Evolutionary conservation across 2,888 invertebrate species (phyloP).

Genomic region (Eristalis tenax): DNA sequence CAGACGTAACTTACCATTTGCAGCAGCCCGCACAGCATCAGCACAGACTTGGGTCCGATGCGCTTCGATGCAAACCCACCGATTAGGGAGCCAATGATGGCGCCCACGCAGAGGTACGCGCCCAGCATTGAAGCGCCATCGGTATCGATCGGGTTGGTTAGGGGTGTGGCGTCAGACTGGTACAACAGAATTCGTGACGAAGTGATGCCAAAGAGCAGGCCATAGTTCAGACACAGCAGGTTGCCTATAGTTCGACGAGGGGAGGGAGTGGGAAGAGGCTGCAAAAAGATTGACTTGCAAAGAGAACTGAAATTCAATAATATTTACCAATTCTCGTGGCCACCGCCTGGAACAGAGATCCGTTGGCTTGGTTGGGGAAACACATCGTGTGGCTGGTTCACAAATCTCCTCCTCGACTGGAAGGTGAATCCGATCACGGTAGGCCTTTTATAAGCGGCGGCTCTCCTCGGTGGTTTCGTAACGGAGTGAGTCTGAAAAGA

Average conservation of each 20-base stretch:
- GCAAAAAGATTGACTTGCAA: conserved; percentile 45
- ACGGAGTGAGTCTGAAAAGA: conserved; percentile 77
- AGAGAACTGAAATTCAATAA: conserved; percentile 1
- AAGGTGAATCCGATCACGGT: conserved; percentile 15
- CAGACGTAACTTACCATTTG: conserved; percentile 77
- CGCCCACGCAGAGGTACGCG: conserved; percentile 76
- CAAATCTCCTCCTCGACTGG: conserved; percentile 37
- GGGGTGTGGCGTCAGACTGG: conserved; percentile 75
- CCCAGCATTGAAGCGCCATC: conserved; percentile 76
- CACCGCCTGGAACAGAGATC: conserved; percentile 46
- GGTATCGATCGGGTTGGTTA: conserved; percentile 74
- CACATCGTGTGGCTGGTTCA: conserved; percentile 36
- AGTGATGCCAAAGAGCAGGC: conserved; percentile 78
- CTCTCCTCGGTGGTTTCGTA: conserved; percentile 2
- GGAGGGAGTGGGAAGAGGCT: conserved; percentile 3
- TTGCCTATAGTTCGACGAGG: conserved; percentile 73
- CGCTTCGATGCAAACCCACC: conserved; percentile 75
- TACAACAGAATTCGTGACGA: conserved; percentile 77
- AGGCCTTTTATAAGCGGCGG: conserved; percentile 40
- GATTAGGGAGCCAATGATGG: conserved; percentile 75
- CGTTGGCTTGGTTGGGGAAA: conserved; percentile 40
- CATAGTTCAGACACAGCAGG: conserved; percentile 78
- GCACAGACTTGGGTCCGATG: conserved; percentile 77
- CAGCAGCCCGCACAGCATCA: conserved; percentile 76
- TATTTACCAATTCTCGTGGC: conserved; percentile 61